Evolutionary conservation across 2,888 invertebrate genomes (phyloP), one percentile per base, ranked within the genome.

Genomic region (Antheraea assamensis): DNA sequence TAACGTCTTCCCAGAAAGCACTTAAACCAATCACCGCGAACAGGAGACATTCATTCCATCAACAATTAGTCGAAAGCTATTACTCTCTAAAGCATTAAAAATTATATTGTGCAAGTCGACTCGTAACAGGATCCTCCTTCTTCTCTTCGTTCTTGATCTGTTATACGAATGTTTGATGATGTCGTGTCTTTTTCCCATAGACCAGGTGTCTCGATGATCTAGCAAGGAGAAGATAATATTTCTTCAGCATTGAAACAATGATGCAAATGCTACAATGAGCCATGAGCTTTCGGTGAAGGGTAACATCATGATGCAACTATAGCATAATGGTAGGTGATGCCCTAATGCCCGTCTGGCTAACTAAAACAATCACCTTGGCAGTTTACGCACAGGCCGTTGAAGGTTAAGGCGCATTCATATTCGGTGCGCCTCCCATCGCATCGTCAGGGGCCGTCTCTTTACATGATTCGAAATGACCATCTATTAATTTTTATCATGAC

Each of bases 161-260:
- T 83, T 78, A 94, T 88, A 75, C 94, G 91, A 61, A 94, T 93
- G 81, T 93, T 93, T 2, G 92, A 95, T 0, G 95, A 93, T 0
- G 89, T 76, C 0, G 87, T 88, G 0, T 85, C 88, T 0, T 92
- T 87, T 83, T 97, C 96, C 97, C 97, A 97, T 3, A 99, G 95
- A 21, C 98, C 98, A 31, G 99, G 99, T 0, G 98, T 99, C 94
- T 99, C 98, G 82, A 99, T 97, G 77, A 99, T 98, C 98, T 98
- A 91, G 7, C 73, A 47, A 71, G 27, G 70, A 27, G 42, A 42
- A 73, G 70, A n/a, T 61, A 42, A 72, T 35, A 47, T 68, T 72
- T 24, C 19, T n/a, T 52, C 27, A 27, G 4, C 13, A 61, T 15
- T 19, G 49, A 52, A 52, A 15, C 19, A 13, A 42, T 42, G 42